Percentiles rank a stretch among this genome's conserved stretches.
Conservation (phyloP, 2,113 vertebrate species). For the Cebus imitator region DNA sequence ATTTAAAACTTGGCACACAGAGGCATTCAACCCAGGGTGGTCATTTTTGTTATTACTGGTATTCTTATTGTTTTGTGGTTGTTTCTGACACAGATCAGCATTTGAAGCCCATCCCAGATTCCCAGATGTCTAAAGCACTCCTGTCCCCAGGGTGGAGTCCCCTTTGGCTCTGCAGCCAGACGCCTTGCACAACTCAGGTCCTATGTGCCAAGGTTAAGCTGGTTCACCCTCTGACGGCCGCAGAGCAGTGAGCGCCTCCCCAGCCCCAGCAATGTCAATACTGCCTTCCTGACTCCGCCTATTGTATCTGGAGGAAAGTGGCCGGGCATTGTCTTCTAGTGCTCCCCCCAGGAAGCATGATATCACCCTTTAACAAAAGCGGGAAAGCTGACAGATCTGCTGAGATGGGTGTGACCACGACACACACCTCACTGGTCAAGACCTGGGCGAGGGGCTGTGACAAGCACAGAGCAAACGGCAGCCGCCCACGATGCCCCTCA, state of each 20-base stretch:
- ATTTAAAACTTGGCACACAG: neutral
- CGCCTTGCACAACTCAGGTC: slow-evolving; percentile 70
- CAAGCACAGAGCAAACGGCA: slow-evolving; percentile 29
- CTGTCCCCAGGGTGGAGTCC: slow-evolving; percentile 81
- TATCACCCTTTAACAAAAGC: slow-evolving; percentile 89
- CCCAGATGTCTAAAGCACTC: slow-evolving; percentile 68
- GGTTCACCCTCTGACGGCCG: slow-evolving; percentile 74
- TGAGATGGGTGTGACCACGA: slow-evolving; percentile 85
- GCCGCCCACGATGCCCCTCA: neutral
- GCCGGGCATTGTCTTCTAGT: slow-evolving; percentile 84
- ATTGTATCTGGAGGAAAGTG: slow-evolving; percentile 85
- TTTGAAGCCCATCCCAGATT: slow-evolving; percentile 61
- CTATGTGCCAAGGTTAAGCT: slow-evolving; percentile 78
- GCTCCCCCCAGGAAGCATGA: slow-evolving; percentile 88
- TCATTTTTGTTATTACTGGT: slow-evolving; percentile 46
- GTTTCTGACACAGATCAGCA: slow-evolving; percentile 49
- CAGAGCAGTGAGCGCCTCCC: slow-evolving; percentile 62
- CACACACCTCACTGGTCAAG: slow-evolving; percentile 80
- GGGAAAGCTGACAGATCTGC: slow-evolving; percentile 89
- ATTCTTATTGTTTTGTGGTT: slow-evolving; percentile 24
- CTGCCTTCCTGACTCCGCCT: slow-evolving; percentile 87
- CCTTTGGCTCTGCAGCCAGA: slow-evolving; percentile 77
- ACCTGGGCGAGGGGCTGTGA: slow-evolving; percentile 67
- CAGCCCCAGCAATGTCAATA: slow-evolving; percentile 83
- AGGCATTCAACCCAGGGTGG: neutral